Conservation (phyloP, 2,113 vertebrate species). For the Bubo bubo region DNA sequence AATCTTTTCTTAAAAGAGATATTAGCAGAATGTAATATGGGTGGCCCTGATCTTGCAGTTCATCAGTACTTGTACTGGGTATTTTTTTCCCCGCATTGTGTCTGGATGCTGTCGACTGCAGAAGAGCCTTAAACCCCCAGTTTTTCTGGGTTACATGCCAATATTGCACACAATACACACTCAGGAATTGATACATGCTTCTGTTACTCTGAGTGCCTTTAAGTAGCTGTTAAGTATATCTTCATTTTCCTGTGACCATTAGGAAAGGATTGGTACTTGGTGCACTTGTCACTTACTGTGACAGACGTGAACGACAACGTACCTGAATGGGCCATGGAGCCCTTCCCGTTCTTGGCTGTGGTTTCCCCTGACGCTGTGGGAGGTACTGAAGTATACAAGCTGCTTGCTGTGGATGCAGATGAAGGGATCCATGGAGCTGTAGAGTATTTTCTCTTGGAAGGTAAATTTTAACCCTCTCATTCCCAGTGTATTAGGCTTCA, state of each 20-base stretch:
- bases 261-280: conserved; percentile 86
- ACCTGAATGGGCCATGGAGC: conserved; percentile 87
- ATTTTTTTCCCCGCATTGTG: background rate
- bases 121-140: background rate
- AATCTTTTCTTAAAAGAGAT: background rate
- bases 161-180: background rate
- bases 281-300: conserved; percentile 81
- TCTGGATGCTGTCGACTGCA: background rate
- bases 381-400: conserved; percentile 83
- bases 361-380: conserved; percentile 76
- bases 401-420: conserved; percentile 83
- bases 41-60: background rate
- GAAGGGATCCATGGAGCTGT: conserved; percentile 84
- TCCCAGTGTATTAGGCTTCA: background rate
- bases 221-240: background rate
- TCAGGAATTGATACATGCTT: background rate
- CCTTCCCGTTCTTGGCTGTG: conserved; percentile 81
- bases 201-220: background rate
- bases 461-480: conserved; percentile 58
- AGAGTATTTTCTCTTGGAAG: conserved; percentile 88
- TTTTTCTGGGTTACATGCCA: background rate
- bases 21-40: background rate
- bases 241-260: background rate
- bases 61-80: background rate
- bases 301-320: conserved; percentile 86